Evolutionary conservation across 2,797 vertebrate species (phyloP), one percentile per base, ranked within the genome.

Genomic region (Sebastes miniatus): DNA sequence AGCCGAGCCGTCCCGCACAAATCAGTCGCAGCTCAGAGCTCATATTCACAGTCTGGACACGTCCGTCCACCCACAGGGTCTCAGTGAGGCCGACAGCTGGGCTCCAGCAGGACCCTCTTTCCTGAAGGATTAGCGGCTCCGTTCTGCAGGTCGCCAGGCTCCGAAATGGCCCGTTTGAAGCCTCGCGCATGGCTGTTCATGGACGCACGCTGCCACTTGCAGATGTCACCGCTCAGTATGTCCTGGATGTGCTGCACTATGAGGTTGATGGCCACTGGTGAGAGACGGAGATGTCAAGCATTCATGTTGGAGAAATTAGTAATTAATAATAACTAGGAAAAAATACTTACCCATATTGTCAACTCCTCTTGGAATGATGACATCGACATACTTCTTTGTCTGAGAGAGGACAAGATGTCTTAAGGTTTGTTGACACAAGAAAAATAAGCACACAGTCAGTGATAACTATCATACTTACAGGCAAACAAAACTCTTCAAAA

Each of bases 161-260:
- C 97, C 0, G 96, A 92, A 63, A 96, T 92, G 0, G 94, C 93
- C 79, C 98, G 95, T 88, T 99, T 99, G 85, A 95, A 94, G 20
- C 88, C 93, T 25, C 95, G 96, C 0, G 93, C 69, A 0, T 97
- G 95, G 13, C 96, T 92, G 0, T 96, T 97, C 18, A 95, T 10
- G 0, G 96, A 85, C 1, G 94, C 96, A 0, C 97, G 96, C 83
- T 99, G 98, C 97, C 98, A 99, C 82, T 97, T 99, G 93, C 98
- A 98, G 93, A 99, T 95, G 90, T 98, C 98, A 0, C 98, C 98
- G 0, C 94, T 99, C 3, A 99, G 95, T 80, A 99, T 99, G 93
- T 99, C 99, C 73, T 99, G 99, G 69, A 99, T 99, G 94, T 99
- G 98, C 93, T 99, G 99, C 69, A 99, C 99, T 0, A 99, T 99